Percentiles rank a stretch among this genome's conserved stretches.
These are phyloP conservation scores for Odontomachus brunneus DNA, from an alignment of 1,140 invertebrate genomes.

Conservation along the genomic window DNA sequence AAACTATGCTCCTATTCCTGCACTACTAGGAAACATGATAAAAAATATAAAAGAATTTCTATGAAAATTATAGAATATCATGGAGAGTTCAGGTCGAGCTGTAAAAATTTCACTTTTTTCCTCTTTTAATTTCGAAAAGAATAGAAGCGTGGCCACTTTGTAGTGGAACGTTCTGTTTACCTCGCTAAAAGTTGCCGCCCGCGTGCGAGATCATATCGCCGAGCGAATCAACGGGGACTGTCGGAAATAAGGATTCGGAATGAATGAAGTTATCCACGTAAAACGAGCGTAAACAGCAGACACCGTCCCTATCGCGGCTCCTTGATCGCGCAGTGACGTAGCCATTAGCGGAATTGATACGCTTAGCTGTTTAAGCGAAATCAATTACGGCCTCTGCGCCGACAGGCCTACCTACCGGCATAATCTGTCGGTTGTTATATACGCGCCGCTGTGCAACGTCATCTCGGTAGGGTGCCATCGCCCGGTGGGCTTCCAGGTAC, in stretches of 20 bases:
- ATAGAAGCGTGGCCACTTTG: too few species aligned
- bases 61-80: too few species aligned
- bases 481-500: conserved; percentile 76
- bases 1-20: too few species aligned
- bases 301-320: conserved; percentile 1
- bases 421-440: conserved; percentile 75
- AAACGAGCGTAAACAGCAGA: conserved; percentile 13
- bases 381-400: conserved; percentile 76
- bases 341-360: conserved; percentile 72
- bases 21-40: too few species aligned
- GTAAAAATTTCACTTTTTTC: too few species aligned
- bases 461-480: conserved; percentile 71
- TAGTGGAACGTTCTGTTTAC: too few species aligned
- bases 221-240: background rate
- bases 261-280: background rate
- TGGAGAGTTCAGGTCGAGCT: too few species aligned
- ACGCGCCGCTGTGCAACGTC: conserved; percentile 71
- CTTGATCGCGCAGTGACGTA: conserved; percentile 49
- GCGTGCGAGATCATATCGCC: background rate
- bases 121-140: too few species aligned
- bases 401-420: conserved; percentile 67
- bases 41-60: too few species aligned
- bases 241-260: background rate
- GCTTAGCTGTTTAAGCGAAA: conserved; percentile 76
- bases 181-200: too few species aligned